Base-by-base conservation (phyloP, 2,797 vertebrate species). In the Pseudochromis fuscus region DNA sequence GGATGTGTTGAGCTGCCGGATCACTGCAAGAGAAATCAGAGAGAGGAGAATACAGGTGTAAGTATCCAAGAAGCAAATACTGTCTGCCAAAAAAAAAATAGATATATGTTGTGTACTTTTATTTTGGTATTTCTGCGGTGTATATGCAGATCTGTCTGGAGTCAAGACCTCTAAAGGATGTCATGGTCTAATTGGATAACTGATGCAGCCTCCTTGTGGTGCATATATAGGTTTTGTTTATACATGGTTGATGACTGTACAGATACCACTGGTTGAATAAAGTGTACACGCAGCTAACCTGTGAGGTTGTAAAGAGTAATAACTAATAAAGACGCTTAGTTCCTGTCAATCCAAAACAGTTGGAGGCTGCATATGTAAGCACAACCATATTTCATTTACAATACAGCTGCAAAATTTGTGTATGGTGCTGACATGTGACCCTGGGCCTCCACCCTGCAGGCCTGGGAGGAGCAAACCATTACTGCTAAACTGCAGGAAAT, bases 1-100 rank as follows among this genome's bases (percentile, higher is more conserved):
- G 49, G 97, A 96, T 0, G 96, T 96, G 93, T 97, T 98, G 81
- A 99, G 96, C 89, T 98, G 97, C 71, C 96, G 94, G 76, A 97
- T 79, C 46, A 94, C 94, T 95, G 75, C 2, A 9, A 59, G 60
- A 60, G 5, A 82, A 30, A 65, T 35, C 12, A 71, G 8, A 76
- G 4, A 27, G 19, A 57, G 16, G 5, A 24, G 25, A 4, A 67
- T n/a, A n/a, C n/a, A n/a, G n/a, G n/a, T 27, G 49, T 57, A 51
- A 60, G 38, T 28, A 51, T 73, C 3, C 4, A n/a, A 24, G 5
- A 37, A 12, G 4, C 46, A 0, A 7, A 4, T 51, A n/a, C 51
- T 27, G 9, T 21, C 15, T 7, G 13, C 7, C 10, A 19, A 31
- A 50, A n/a, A n/a, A n/a, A n/a, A n/a, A 19, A 8, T 21, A n/a